Evolutionary conservation across 2,113 vertebrate species (phyloP).

Genomic region (Pelmatolapia mariae): DNA sequence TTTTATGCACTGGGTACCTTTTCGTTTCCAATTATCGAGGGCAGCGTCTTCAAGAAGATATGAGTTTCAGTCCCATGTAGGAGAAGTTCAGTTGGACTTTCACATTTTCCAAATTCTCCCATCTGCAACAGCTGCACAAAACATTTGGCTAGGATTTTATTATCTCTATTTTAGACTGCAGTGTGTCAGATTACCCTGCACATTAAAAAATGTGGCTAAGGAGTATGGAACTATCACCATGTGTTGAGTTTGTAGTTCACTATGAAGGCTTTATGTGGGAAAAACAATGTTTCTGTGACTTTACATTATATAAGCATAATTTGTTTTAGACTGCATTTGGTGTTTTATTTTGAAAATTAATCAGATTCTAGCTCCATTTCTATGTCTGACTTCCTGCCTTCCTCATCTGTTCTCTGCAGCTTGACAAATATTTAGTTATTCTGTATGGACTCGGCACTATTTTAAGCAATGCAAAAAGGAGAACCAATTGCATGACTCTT

Average conservation of each 20-base stretch:
- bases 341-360: neutral
- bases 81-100: neutral
- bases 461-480: neutral
- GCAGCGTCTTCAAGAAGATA: neutral
- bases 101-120: neutral
- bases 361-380: neutral
- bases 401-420: neutral
- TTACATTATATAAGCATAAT: neutral
- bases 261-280: neutral
- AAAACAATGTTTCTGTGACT: neutral
- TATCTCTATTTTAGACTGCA: neutral
- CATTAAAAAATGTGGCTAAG: neutral
- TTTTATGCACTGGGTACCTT: neutral
- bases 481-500: neutral
- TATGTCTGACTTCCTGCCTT: neutral
- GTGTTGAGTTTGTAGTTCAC: neutral
- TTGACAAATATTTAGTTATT: neutral
- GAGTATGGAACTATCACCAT: neutral
- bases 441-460: neutral
- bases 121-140: neutral
- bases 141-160: neutral
- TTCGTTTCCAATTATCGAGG: rapidly evolving
- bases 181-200: neutral
- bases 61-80: neutral
- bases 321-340: neutral